These are phyloP conservation scores for Aphelenchoides avenae DNA, from an alignment of 1,140 invertebrate species.

Conservation along the genomic window DNA sequence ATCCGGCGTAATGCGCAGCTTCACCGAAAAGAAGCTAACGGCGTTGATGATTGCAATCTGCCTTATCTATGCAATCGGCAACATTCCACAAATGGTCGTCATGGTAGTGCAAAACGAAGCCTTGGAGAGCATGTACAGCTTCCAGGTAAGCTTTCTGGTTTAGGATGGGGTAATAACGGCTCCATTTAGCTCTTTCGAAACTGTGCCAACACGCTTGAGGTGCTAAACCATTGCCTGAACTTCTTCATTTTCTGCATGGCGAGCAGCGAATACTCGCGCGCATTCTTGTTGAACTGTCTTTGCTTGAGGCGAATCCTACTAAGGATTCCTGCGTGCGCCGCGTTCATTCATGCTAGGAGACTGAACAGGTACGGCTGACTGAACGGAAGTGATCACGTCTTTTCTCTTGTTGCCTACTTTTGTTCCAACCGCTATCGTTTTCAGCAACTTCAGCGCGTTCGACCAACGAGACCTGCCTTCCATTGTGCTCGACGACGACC, in stretches of 20 bases:
- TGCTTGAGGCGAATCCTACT: slow-evolving; percentile 31
- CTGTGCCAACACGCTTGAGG: slow-evolving; percentile 52
- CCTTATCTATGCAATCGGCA: slow-evolving; percentile 51
- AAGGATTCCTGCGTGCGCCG: slow-evolving; percentile 29
- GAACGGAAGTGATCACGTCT: background rate
- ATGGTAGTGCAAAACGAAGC: slow-evolving; percentile 55
- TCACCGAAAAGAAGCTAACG: slow-evolving; percentile 56
- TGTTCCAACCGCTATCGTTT: too few relatives aligned
- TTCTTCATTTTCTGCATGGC: slow-evolving; percentile 58
- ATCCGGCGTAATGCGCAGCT: slow-evolving; percentile 37
- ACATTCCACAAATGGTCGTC: slow-evolving; percentile 52
- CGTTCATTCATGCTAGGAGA: slow-evolving; percentile 28
- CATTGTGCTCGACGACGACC: background rate
- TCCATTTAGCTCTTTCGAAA: slow-evolving; percentile 50
- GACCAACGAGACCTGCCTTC: slow-evolving; percentile 18
- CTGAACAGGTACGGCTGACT: slow-evolving; percentile 36
- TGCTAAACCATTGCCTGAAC: slow-evolving; percentile 57
- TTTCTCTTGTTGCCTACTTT: too few relatives aligned
- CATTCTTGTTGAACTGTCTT: slow-evolving; percentile 43
- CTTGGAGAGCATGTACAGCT: slow-evolving; percentile 42
- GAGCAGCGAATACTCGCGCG: slow-evolving; percentile 43
- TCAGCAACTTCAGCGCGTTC: slow-evolving; percentile 14
- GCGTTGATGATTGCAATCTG: slow-evolving; percentile 52
- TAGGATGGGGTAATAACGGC: background rate
- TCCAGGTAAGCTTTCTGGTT: slow-evolving; percentile 39